Evolutionary conservation across 2,113 vertebrate genomes (phyloP).

Genomic region (Cephalopholis sonnerati): DNA sequence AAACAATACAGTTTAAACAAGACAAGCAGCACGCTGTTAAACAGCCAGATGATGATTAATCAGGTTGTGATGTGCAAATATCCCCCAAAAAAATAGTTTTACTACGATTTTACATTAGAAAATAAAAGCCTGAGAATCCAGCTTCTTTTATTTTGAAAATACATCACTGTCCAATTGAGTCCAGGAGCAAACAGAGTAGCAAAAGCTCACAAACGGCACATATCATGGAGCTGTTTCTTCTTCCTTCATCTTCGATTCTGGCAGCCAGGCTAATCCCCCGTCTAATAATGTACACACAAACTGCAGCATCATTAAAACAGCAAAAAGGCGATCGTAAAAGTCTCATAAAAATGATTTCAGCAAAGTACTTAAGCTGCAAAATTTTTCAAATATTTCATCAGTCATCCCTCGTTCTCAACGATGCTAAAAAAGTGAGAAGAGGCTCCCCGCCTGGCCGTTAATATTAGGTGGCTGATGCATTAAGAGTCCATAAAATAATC

Average conservation of each 20-base stretch:
- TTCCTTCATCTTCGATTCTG: constrained; percentile 49
- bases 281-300: constrained; percentile 57
- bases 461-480: constrained; percentile 61
- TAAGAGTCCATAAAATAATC: constrained; percentile 69
- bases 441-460: constrained; percentile 29
- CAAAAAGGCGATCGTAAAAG: constrained; percentile 38
- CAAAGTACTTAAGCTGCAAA: constrained; percentile 43
- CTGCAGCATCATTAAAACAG: constrained; percentile 65
- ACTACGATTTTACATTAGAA: background rate
- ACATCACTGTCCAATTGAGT: background rate
- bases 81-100: background rate
- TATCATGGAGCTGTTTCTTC: background rate
- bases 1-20: background rate
- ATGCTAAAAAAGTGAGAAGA: constrained; percentile 5
- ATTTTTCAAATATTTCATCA: constrained; percentile 37
- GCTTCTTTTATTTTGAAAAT: constrained; percentile 5
- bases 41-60: background rate
- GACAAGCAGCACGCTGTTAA: background rate
- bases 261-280: constrained; percentile 52
- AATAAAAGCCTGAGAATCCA: background rate
- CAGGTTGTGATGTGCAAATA: background rate
- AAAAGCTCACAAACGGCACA: constrained; percentile 7
- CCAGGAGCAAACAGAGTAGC: background rate
- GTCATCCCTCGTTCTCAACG: constrained; percentile 16
- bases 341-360: constrained; percentile 59